phyloP scores from a whole-genome alignment of 2,113 vertebrate genomes.

The Taurulus bubalis region DNA sequence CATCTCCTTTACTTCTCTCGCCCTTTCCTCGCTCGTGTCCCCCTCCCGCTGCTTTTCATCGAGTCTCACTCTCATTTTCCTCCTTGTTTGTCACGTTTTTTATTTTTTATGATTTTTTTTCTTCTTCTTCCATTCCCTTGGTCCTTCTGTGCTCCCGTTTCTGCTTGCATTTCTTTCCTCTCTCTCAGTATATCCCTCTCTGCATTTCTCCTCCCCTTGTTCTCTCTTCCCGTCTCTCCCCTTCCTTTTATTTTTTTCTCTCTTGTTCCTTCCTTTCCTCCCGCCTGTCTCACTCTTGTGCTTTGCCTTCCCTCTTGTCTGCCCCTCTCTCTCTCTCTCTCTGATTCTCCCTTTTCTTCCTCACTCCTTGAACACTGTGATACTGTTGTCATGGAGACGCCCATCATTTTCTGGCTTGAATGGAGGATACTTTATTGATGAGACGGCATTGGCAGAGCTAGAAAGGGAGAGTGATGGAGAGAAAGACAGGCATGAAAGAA shows the following conservation, averaged over 20 bases:
- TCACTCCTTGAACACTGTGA: slow-evolving; percentile 75
- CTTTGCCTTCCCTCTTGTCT: slow-evolving; percentile 26
- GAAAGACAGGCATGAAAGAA: slow-evolving; percentile 34
- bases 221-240: not conserved
- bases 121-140: slow-evolving; percentile 17
- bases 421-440: slow-evolving; percentile 81
- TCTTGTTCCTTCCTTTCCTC: slow-evolving; percentile 6
- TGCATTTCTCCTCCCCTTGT: not conserved
- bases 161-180: slow-evolving; percentile 2
- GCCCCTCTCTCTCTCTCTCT: slow-evolving; percentile 38
- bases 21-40: slow-evolving; percentile 18
- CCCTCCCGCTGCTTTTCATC: slow-evolving; percentile 22
- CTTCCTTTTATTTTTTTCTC: not conserved
- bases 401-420: slow-evolving; percentile 81
- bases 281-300: not conserved
- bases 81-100: slow-evolving; percentile 35
- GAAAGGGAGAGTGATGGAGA: slow-evolving; percentile 57
- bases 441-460: slow-evolving; percentile 64
- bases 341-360: slow-evolving; percentile 52
- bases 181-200: slow-evolving; percentile 10
- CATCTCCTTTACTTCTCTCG: slow-evolving; percentile 52
- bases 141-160: slow-evolving; percentile 22
- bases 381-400: slow-evolving; percentile 82
- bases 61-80: slow-evolving; percentile 10
- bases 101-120: not conserved